Conservation (phyloP, 1,140 invertebrate species). For the Trichogramma pretiosum region DNA sequence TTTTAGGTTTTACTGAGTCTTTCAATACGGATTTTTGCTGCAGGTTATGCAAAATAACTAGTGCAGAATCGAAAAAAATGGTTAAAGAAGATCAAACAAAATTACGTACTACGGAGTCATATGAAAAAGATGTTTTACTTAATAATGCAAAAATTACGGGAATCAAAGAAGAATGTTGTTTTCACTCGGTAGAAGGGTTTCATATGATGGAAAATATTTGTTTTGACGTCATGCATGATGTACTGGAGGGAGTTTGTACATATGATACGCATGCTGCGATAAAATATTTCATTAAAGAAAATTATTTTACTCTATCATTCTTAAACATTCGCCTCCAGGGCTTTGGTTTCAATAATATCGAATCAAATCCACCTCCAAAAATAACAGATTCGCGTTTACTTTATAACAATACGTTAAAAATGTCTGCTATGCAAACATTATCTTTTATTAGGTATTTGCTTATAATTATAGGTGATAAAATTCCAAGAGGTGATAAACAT, state of each 20-base stretch:
- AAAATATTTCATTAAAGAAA: too few relatives aligned
- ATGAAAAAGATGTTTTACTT: conserved; percentile 1
- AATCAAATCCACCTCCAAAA: background rate
- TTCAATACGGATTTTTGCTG: conserved; percentile 9
- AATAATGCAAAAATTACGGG: background rate
- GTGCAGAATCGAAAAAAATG: conserved; percentile 3
- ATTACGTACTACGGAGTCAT: conserved; percentile 5
- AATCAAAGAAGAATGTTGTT: conserved; percentile 13
- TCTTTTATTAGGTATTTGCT: background rate
- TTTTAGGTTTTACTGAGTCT: conserved; percentile 10
- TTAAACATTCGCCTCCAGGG: background rate
- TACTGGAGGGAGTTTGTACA: conserved; percentile 3
- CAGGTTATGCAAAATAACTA: conserved; percentile 12
- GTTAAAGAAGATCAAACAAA: conserved; percentile 3
- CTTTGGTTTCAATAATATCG: background rate
- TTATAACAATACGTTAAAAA: background rate
- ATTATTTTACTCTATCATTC: background rate
- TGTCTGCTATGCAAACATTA: background rate
- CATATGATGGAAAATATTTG: conserved; percentile 7
- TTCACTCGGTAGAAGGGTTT: conserved; percentile 3
- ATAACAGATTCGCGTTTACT: background rate
- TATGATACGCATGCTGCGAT: background rate
- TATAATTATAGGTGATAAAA: background rate
- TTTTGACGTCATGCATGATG: conserved; percentile 11
- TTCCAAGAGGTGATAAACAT: background rate